Evolutionary conservation across 2,888 invertebrate genomes (phyloP).

Genomic region (Megastigmus dorsalis): DNA sequence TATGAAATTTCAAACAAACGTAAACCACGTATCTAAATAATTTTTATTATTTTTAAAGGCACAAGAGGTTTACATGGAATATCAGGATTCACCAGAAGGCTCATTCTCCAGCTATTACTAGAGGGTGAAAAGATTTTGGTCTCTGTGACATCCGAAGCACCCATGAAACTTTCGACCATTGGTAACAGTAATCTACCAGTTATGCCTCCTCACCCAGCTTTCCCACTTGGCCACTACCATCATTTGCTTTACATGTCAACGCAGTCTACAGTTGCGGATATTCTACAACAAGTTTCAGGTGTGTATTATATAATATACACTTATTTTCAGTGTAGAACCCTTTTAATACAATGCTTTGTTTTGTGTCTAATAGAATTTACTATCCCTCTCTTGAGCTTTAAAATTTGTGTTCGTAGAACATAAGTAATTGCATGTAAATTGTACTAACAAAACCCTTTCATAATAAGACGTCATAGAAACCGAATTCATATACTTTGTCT

Average conservation of each 20-base stretch:
- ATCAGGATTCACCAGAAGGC: conserved; percentile 90
- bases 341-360: conserved; percentile 12
- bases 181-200: conserved; percentile 65
- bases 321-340: conserved; percentile 24
- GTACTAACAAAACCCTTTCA: no score
- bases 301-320: conserved; percentile 19
- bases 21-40: not conserved
- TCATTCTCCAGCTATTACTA: conserved; percentile 89
- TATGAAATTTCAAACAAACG: not conserved
- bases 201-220: conserved; percentile 79
- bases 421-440: conserved; percentile 2
- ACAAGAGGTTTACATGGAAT: conserved; percentile 78
- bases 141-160: conserved; percentile 77
- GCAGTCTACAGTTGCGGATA: conserved; percentile 84
- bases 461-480: no score
- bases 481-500: no score
- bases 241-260: conserved; percentile 85
- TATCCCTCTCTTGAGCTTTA: not conserved
- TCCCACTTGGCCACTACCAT: conserved; percentile 84
- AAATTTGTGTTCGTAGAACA: not conserved
- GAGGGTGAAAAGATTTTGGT: conserved; percentile 90
- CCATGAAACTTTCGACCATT: conserved; percentile 67
- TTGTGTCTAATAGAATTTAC: not conserved
- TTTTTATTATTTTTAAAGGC: conserved; percentile 61
- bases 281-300: conserved; percentile 79